Percentiles rank a stretch among this genome's conserved stretches.
These are phyloP conservation scores for Norana najaformis DNA, from an alignment of 2,888 invertebrate genomes.

Conservation along the genomic window DNA sequence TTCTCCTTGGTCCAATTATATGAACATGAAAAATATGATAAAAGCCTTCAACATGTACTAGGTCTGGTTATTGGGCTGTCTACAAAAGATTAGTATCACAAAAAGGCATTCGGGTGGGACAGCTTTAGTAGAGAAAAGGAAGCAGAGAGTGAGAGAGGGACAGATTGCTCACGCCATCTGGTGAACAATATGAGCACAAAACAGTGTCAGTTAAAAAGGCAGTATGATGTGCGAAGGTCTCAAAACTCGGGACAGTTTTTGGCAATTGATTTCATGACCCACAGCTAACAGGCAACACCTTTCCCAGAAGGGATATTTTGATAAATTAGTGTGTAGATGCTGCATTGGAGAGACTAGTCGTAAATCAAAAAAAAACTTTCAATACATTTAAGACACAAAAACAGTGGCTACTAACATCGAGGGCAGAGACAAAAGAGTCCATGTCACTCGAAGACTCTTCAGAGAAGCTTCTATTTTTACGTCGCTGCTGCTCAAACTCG, in stretches of 20 bases:
- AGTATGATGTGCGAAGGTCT: not conserved
- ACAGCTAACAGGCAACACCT: not conserved
- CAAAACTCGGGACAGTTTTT: not conserved
- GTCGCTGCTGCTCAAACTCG: conserved; percentile 39
- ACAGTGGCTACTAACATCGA: conserved; percentile 68
- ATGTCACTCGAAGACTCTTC: conserved; percentile 56
- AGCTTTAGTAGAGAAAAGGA: no score
- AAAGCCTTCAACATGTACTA: not conserved
- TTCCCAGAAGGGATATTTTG: not conserved
- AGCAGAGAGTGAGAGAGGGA: no score
- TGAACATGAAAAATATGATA: not conserved
- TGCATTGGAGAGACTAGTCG: no score
- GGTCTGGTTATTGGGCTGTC: not conserved
- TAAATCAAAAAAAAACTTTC: no score
- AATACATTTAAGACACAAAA: not conserved
- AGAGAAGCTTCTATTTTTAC: conserved; percentile 30
- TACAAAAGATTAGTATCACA: not conserved
- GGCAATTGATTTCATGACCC: not conserved
- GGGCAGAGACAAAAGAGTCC: conserved; percentile 93
- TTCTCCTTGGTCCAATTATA: not conserved
- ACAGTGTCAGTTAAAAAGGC: not conserved
- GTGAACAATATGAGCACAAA: not conserved
- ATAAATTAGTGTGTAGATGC: not conserved
- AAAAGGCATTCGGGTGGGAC: not conserved
- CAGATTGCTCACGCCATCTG: not conserved